A percentile compares a stretch with the other conserved stretches of the same genome.
These are phyloP conservation scores for Dynastes maya DNA, from an alignment of 2,888 invertebrate species.

Conservation along the genomic window DNA sequence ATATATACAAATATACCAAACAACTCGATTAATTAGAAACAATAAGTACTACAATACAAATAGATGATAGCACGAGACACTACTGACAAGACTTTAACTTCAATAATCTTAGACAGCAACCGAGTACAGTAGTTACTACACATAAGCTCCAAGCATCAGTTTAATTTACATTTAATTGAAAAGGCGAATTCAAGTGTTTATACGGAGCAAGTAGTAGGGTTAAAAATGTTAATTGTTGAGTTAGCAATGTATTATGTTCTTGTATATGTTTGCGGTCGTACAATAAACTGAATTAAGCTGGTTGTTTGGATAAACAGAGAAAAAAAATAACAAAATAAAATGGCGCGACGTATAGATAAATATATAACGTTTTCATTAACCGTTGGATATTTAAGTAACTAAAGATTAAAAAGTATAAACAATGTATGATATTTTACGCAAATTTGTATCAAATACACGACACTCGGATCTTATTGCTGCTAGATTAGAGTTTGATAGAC, in stretches of 20 bases:
- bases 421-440: too few species aligned
- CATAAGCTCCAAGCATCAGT: background rate
- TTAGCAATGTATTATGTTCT: conserved; percentile 25
- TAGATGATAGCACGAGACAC: conserved; percentile 1
- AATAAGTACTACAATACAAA: background rate
- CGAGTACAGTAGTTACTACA: too few species aligned
- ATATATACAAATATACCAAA: too few species aligned
- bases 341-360: too few species aligned
- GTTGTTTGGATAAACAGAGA: conserved; percentile 12
- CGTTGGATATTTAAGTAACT: too few species aligned
- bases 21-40: too few species aligned
- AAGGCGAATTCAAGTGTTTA: conserved; percentile 35
- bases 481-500: conserved; percentile 3
- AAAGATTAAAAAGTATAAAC: too few species aligned
- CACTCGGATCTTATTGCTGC: background rate
- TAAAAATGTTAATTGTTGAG: conserved; percentile 37
- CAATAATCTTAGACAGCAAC: conserved; percentile 7
- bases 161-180: conserved; percentile 41
- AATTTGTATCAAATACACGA: too few species aligned
- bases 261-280: background rate
- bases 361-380: too few species aligned
- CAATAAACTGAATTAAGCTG: background rate
- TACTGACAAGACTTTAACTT: background rate
- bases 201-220: conserved; percentile 23
- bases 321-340: too few species aligned